Percentiles rank a stretch among this genome's conserved stretches.
Conservation (phyloP, 2,888 invertebrate genomes). For the Acanthoscelides obtectus region DNA sequence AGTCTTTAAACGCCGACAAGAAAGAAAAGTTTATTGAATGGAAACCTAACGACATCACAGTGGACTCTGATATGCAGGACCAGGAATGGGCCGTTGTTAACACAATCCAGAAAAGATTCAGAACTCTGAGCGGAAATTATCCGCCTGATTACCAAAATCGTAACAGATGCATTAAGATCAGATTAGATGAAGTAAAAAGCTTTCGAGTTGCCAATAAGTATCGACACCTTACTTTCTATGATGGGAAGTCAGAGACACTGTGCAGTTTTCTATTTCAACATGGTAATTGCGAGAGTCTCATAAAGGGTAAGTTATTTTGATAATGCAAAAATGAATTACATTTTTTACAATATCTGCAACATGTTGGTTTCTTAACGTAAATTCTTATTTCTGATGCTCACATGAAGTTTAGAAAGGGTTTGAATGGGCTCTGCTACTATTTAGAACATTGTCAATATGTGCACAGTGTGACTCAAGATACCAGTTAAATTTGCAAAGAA, state of each 20-base stretch:
- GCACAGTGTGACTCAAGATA: no score
- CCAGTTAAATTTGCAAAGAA: no score
- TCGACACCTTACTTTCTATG: conserved; percentile 56
- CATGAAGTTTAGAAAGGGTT: no score
- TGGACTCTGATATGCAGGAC: conserved; percentile 72
- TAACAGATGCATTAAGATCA: conserved; percentile 52
- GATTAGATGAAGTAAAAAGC: conserved; percentile 61
- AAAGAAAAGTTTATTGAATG: conserved; percentile 67
- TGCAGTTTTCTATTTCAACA: conserved; percentile 84
- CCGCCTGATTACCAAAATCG: conserved; percentile 46
- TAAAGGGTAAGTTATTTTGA: neutral
- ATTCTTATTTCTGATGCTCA: no score
- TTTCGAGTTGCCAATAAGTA: conserved; percentile 51
- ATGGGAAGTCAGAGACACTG: conserved; percentile 66
- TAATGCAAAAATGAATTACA: no score
- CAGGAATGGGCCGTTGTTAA: conserved; percentile 84
- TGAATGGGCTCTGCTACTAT: no score
- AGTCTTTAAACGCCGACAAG: conserved; percentile 50
- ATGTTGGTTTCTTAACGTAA: no score
- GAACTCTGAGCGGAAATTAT: conserved; percentile 56
- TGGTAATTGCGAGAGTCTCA: conserved; percentile 67
- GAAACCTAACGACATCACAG: conserved; percentile 75
- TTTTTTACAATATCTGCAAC: no score
- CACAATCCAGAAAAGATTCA: conserved; percentile 62
- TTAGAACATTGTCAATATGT: no score